A percentile compares a stretch with the other conserved stretches of the same genome.
Conservation (phyloP, 2,113 vertebrate species). For the Cynopterus brachyotis region DNA sequence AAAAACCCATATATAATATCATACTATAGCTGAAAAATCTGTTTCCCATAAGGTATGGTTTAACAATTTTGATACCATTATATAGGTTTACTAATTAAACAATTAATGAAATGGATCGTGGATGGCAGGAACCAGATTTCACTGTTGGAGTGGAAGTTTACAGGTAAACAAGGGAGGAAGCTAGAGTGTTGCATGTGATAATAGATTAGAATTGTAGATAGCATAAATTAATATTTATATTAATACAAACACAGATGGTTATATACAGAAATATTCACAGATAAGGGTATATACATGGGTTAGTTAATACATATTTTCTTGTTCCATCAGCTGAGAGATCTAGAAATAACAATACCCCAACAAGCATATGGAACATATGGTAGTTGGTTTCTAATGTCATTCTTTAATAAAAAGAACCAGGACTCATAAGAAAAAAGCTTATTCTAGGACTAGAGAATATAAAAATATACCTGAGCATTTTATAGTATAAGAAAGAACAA, state of each 20-base stretch:
- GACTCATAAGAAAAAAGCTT: background rate
- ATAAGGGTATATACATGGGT: too few relatives aligned
- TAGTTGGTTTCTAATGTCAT: background rate
- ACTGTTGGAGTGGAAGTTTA: background rate
- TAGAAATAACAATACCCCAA: background rate
- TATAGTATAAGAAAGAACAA: background rate
- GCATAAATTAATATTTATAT: background rate
- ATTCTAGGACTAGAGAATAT: background rate
- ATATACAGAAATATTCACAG: background rate
- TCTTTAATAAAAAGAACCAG: background rate
- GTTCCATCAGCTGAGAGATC: background rate
- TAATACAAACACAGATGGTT: background rate
- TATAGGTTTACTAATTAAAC: background rate
- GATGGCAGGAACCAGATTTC: background rate
- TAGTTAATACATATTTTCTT: background rate
- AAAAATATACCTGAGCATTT: background rate
- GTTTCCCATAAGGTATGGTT: background rate
- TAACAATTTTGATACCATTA: background rate
- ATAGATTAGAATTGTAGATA: background rate
- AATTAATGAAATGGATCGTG: background rate
- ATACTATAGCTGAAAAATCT: background rate
- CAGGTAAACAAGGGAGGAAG: background rate
- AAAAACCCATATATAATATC: background rate
- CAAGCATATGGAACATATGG: rapidly evolving
- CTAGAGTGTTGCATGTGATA: background rate